Evolutionary conservation across 2,797 vertebrate genomes (phyloP), one percentile per base, ranked within the genome.

Genomic region (Lophius americanus): DNA sequence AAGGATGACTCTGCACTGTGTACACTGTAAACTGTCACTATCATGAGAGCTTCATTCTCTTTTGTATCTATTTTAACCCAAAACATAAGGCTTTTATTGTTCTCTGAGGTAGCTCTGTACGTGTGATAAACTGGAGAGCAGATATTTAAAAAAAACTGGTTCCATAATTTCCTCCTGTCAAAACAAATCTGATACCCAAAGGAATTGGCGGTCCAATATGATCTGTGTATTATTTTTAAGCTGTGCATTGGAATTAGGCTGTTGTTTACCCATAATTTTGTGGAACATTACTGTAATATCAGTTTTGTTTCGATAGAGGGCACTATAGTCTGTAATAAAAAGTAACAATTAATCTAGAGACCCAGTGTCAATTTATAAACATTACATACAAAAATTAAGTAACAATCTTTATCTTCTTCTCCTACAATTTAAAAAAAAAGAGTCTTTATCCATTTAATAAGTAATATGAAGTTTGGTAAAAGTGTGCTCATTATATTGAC

Each of bases 221-320:
- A 50, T 56, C 23, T 38, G 9, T 32, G 23, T 41, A 13, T 10
- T 14, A 48, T 3, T 62, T 42, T 49, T 23, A 14, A 48, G 37
- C 48, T 38, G 10, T 51, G 60, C 23, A 8, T 52, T 37, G 3
- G 13, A 42, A 50, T 23, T 4, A n/a, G 8, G 51, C 36, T 63
- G 37, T 12, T 60, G 23, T 38, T 48, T 55, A 66, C 9, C 14
- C 12, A 42, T 72, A 13, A 51, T 63, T 62, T 49, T 39, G 39
- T 1, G n/a, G 41, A 37, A 48, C 14, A 5, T 46, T 14, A 1
- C 14, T 73, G 85, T 70, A 75, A 79, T 79, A 62, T 35, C 7
- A 2, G 23, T n/a, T 4, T 38, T 58, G 35, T 39, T 38, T 33
- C 84, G 10, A 73, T 54, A 87, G 88, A 82, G 72, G 88, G 87